Percentiles rank a stretch among this genome's conserved stretches.
Evolutionary conservation across 1,140 invertebrate genomes (phyloP).

Genomic region (Hyphantria cunea): DNA sequence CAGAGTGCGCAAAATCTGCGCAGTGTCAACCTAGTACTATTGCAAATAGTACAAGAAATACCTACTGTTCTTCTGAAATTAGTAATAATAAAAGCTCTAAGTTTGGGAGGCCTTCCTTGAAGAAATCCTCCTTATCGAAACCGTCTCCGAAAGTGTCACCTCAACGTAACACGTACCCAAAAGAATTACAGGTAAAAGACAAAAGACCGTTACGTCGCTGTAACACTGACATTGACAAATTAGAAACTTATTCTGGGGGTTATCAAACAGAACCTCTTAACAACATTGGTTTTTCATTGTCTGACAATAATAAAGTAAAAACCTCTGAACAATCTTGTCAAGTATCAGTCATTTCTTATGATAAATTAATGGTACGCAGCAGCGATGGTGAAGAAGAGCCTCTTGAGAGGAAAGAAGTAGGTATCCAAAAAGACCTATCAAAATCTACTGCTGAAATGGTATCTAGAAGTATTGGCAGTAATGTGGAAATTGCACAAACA

Average conservation of each 20-base stretch:
- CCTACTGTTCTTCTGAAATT: not conserved
- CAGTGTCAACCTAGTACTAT: constrained; percentile 38
- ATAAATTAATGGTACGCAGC: no score
- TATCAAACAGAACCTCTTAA: constrained; percentile 25
- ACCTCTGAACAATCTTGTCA: no score
- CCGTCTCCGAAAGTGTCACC: constrained; percentile 15
- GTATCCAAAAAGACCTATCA: constrained; percentile 12
- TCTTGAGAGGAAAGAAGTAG: not conserved
- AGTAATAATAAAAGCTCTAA: constrained; percentile 9
- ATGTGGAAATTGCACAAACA: not conserved
- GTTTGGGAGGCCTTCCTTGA: not conserved
- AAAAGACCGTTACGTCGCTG: constrained; percentile 50
- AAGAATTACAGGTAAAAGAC: constrained; percentile 34
- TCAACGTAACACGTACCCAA: constrained; percentile 61
- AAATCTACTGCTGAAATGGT: not conserved
- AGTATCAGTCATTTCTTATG: no score
- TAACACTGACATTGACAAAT: constrained; percentile 54
- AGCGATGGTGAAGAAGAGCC: not conserved
- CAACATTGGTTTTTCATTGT: no score
- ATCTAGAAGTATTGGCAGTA: not conserved
- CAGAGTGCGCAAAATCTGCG: constrained; percentile 62
- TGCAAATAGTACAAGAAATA: constrained; percentile 1
- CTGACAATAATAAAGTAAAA: no score
- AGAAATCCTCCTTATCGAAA: constrained; percentile 30
- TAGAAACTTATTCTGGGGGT: constrained; percentile 31